Evolutionary conservation across 1,140 invertebrate species (phyloP), one percentile per base, ranked within the genome.

Genomic region (Hyles euphorbiae): DNA sequence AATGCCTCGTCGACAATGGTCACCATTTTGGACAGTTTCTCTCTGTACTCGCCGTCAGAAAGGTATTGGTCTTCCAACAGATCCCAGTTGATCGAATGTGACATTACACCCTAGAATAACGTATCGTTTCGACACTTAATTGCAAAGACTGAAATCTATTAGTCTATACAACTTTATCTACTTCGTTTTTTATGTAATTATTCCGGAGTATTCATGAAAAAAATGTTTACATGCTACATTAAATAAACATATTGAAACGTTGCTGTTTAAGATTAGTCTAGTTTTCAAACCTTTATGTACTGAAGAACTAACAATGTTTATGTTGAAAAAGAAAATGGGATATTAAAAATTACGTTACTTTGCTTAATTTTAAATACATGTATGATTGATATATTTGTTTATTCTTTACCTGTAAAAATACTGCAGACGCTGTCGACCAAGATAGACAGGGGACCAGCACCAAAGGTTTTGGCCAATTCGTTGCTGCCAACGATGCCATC

Each of bases 401-500:
- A 9, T 54, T 33, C 8, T 9, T 70, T 91, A 96, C 96, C 91
- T 96, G 93, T 61, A 98, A 98, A 85, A 99, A 99, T 54, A 98
- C 98, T 56, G 94, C 93, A 5, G 98, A 98, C 48, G 98, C 98
- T 32, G 98, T 98, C 1, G 96, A 97, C 97, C 98, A 99, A 0
- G 98, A 98, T 7, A 99, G 90, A 83, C 98, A 99, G 47, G 98
- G 98, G 22, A 99, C 94, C 52, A 99, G 87, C 5, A 96, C 94
- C 61, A 99, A 90, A 6, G 98, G 98, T 84, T 98, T 96, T 5
- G 95, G 95, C 95, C 97, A 98, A 89, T 95, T 98, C 47, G 96
- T 95, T 32, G 97, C 98, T 67, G 97, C 97, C 68, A 99, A 90
- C 32, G 97, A 98, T 67, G 98, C 98, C 98, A 99, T 99, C 96